Percentiles rank a stretch among this genome's conserved stretches.
Evolutionary conservation across 2,888 invertebrate genomes (phyloP).

Genomic region (Crocallis elinguaria): DNA sequence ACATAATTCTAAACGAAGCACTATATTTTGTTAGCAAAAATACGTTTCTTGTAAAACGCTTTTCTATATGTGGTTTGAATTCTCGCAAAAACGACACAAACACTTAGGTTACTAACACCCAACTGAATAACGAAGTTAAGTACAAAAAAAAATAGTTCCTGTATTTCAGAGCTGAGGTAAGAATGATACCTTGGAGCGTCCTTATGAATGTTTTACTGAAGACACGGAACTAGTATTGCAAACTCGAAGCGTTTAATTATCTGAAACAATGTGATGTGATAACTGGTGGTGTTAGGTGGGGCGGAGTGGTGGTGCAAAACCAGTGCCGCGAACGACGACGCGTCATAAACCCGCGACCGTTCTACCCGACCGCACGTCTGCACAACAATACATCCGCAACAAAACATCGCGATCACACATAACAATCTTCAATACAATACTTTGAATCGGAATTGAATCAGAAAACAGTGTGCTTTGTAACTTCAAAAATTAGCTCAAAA

Average conservation of each 20-base stretch:
- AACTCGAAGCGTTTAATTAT: conserved; percentile 6
- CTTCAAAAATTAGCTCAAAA: background rate
- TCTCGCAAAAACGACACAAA: too few relatives aligned
- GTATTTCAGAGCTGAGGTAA: conserved; percentile 12
- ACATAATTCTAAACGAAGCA: too few relatives aligned
- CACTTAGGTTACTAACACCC: background rate
- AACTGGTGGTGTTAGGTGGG: conserved; percentile 12
- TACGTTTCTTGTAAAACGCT: too few relatives aligned
- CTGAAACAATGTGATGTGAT: conserved; percentile 22
- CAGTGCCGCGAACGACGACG: background rate
- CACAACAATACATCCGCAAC: background rate
- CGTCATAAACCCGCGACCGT: conserved; percentile 14
- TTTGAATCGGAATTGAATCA: background rate
- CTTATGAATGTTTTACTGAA: too few relatives aligned
- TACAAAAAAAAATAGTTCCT: conserved; percentile 7
- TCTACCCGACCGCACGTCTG: conserved; percentile 10
- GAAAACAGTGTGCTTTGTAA: conserved; percentile 1
- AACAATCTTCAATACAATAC: background rate
- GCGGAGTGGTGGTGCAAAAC: conserved; percentile 23
- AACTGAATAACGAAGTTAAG: background rate
- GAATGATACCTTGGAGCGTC: conserved; percentile 1
- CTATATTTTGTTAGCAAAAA: too few relatives aligned
- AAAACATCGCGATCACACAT: conserved; percentile 12
- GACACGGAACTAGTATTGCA: conserved; percentile 15
- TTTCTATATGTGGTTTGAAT: too few relatives aligned